phyloP scores from a whole-genome alignment of 53 echinoderm and acorn worm species.

The Hippasteria phrygiana region DNA sequence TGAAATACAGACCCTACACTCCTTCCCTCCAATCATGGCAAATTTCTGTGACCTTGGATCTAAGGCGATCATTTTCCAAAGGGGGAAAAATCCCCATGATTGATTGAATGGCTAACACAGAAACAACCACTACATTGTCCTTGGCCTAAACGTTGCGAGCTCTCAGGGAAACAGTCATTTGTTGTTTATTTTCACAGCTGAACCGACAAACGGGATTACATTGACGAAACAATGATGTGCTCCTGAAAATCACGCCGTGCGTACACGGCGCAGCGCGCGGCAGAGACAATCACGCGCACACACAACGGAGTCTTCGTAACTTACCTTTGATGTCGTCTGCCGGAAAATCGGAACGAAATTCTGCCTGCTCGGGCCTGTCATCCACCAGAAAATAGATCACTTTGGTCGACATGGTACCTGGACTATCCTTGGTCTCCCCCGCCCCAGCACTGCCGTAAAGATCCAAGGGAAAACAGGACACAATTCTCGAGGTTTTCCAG shows the following conservation, averaged over 20 bases:
- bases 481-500: constrained; percentile 7
- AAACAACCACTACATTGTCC: too few species aligned
- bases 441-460: constrained; percentile 48
- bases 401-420: constrained; percentile 82
- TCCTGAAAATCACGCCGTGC: background rate
- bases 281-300: background rate
- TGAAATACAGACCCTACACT: too few species aligned
- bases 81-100: too few species aligned
- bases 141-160: too few species aligned
- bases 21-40: too few species aligned
- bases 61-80: too few species aligned
- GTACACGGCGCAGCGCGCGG: background rate
- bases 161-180: too few species aligned
- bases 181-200: too few species aligned
- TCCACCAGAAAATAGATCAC: constrained; percentile 96
- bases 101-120: too few species aligned
- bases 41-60: too few species aligned
- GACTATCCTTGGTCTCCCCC: background rate
- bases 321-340: constrained; percentile 97
- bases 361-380: constrained; percentile 87
- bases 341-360: constrained; percentile 95
- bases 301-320: constrained; percentile 11
- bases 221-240: too few species aligned
- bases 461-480: constrained; percentile 37
- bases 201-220: too few species aligned